Base-by-base conservation (phyloP, 2,113 vertebrate species). In the Cacatua alba region DNA sequence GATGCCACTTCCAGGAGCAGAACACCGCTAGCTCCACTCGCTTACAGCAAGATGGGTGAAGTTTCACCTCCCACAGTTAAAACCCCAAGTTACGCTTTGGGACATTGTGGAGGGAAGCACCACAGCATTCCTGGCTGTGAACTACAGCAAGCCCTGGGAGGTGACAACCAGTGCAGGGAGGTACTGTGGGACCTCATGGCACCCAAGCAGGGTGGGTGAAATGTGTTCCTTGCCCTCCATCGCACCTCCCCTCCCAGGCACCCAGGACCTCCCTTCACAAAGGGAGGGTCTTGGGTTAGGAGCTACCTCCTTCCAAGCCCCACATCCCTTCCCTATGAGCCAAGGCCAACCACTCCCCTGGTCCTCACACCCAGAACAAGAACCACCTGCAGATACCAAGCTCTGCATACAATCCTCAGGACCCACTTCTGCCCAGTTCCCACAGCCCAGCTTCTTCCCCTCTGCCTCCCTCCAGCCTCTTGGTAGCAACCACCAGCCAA, bases 1-100 rank as follows among this genome's bases (percentile, higher is more conserved):
- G 52, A 43, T 52, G 51, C 12, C 46, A 26, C 68, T 17, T 41
- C 23, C 21, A 46, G 77, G 10, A 83, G 37, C 39, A 74, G 16
- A 3, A 29, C 1, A 0, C 26, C 3, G 0, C 14, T 9, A 51
- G 60, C 35, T 55, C 49, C 17, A 59, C 28, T 82, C 51, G 35
- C 7, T 26, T 67, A 55, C 39, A 77, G 11, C 20, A 19, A 62
- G 28, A 1, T 7, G 46, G 7, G 20, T 51, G 44, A 92, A 65
- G 51, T 39, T 92, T 57, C 55, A 79, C 17, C 37, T 88, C 18
- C 57, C 53, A 14, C 1, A 0, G 33, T 52, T 67, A 52, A 85
- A 94, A 46, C 29, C 13, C 44, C 15, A 51, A 48, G 55, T 53
- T 2, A 62, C 0, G 3, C 46, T 85, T 33, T 17, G 24, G 28